phyloP scores from a whole-genome alignment of 2,888 invertebrate species.

The Doris montereyensis region DNA sequence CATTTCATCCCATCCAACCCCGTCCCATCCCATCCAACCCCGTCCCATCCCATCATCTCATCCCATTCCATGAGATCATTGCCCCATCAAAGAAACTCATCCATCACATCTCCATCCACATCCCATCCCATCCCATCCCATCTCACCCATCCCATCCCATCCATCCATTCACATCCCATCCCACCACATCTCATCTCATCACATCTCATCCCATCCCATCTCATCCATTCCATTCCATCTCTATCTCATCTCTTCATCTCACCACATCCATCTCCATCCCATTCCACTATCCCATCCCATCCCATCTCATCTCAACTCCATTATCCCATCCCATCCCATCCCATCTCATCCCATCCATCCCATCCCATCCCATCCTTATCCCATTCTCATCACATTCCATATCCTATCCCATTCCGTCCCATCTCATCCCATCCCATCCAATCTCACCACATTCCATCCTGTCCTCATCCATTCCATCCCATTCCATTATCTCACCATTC shows the following conservation, averaged over 20 bases:
- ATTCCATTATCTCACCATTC: not conserved
- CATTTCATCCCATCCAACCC: constrained; percentile 5
- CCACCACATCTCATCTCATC: not conserved
- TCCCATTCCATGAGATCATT: not conserved
- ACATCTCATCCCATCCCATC: not conserved
- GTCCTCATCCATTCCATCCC: constrained; percentile 1
- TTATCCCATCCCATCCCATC: constrained; percentile 27
- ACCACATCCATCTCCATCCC: not conserved
- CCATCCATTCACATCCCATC: not conserved
- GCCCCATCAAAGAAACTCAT: not conserved
- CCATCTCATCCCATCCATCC: constrained; percentile 12
- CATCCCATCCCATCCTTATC: not conserved
- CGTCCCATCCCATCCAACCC: not conserved
- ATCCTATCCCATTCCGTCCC: not conserved
- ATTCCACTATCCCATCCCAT: constrained; percentile 5
- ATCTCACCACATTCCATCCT: not conserved
- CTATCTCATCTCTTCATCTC: not conserved
- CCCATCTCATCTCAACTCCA: not conserved
- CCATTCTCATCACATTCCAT: not conserved
- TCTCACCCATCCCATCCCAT: not conserved
- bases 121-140: not conserved
- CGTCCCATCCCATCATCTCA: not conserved
- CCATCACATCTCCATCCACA: not conserved
- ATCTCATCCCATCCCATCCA: constrained; percentile 2
- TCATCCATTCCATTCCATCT: not conserved